Conservation (phyloP, 2,888 invertebrate species). For the Pheosia gnoma region DNA sequence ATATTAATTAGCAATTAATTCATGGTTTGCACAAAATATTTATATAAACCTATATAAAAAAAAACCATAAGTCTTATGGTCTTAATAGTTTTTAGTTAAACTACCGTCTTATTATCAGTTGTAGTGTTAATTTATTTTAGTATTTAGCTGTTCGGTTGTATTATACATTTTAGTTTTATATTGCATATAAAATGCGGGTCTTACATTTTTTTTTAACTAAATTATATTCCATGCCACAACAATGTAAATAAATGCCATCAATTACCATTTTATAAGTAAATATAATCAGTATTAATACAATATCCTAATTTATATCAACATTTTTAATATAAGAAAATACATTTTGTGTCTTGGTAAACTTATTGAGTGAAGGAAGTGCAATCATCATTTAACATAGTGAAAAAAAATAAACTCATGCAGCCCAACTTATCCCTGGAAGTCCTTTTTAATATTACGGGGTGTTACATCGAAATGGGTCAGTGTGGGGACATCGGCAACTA, state of each 20-base stretch:
- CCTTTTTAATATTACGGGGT: too few species aligned
- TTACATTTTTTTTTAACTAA: conserved; percentile 62
- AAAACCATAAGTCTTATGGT: conserved; percentile 22
- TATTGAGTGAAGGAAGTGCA: conserved; percentile 3
- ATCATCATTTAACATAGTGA: too few species aligned
- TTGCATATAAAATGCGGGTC: conserved; percentile 76
- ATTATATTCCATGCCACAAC: conserved; percentile 69
- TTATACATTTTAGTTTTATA: conserved; percentile 52
- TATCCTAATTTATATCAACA: conserved; percentile 71
- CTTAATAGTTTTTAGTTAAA: conserved; percentile 38
- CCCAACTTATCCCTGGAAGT: too few species aligned
- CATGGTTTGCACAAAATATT: conserved; percentile 30
- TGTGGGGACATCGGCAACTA: too few species aligned
- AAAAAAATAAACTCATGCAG: too few species aligned
- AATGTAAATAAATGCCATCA: conserved; percentile 76
- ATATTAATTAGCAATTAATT: conserved; percentile 28
- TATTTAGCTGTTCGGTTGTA: conserved; percentile 59
- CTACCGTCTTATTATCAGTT: conserved; percentile 15
- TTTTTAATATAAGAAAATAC: conserved; percentile 36
- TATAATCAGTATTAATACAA: conserved; percentile 82
- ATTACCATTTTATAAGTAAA: conserved; percentile 72
- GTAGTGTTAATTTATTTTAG: conserved; percentile 66
- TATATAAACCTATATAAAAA: conserved; percentile 8
- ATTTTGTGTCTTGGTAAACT: conserved; percentile 43
- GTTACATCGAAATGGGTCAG: too few species aligned